Evolutionary conservation across 2,797 vertebrate genomes (phyloP), one percentile per base, ranked within the genome.

Genomic region (Siniperca scherzeri): DNA sequence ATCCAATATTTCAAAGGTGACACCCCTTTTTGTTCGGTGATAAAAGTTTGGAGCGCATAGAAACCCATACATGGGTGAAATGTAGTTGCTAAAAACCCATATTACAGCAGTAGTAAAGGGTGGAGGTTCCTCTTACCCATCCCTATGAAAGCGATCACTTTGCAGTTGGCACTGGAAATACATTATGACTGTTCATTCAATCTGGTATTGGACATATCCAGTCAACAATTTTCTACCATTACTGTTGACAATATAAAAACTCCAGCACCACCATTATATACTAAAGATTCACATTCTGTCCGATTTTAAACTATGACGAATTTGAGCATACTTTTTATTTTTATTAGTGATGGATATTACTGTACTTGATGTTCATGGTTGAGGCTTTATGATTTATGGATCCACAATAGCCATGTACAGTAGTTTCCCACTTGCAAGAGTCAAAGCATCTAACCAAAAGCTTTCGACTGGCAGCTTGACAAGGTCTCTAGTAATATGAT

Each of bases 21-120:
- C 88, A 60, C 86, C 89, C 90, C 91, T 92, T 95, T 95, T 94
- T 95, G 93, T 93, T 89, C 48, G 82, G 88, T 90, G 80, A 93
- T 94, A 93, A 95, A 94, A 67, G 50, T 81, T 83, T 78, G 72
- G 84, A 76, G 82, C 48, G 36, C 84, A 83, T 87, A 75, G 77
- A 90, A 92, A 87, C 65, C 93, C 92, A 86, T 93, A 93, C 81
- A 94, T 92, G 93, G 92, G 11, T 67, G 56, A 84, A 80, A 78
- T 73, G 81, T 55, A 27, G 59, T 92, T 87, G 62, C 83, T 88
- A 83, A 95, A 93, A 94, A 91, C 75, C 85, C 91, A 84, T 90
- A 89, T 93, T 94, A 90, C 86, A 74, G 70, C 86, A 42, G 74
- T 69, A 53, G 57, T 83, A 79, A 86, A 83, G 80, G 81, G 62